phyloP scores from a whole-genome alignment of 2,888 invertebrate genomes.

The Melitaea athalia region DNA sequence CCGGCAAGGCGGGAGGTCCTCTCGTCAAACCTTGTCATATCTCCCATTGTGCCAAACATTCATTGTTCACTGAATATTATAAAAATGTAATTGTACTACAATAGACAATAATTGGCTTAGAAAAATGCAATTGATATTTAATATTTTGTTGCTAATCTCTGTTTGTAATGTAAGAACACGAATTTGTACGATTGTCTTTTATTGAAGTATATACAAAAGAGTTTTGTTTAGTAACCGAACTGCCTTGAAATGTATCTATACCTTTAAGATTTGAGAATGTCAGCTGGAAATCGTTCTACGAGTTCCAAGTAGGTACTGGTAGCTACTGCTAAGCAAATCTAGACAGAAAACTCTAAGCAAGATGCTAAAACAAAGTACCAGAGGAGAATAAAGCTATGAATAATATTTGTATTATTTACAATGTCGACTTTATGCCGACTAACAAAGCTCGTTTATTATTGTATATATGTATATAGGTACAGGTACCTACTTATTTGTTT shows the following conservation, averaged over 20 bases:
- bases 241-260: not conserved
- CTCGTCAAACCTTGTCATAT: conserved; percentile 71
- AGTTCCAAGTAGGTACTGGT: too few species aligned
- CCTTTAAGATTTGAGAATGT: too few species aligned
- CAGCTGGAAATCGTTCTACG: too few species aligned
- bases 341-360: too few species aligned
- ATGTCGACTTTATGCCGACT: too few species aligned
- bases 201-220: not conserved
- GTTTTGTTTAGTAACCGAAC: not conserved
- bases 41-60: conserved; percentile 52
- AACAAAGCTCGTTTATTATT: too few species aligned
- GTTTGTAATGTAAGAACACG: conserved; percentile 11
- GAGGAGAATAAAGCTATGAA: too few species aligned
- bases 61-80: conserved; percentile 64
- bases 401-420: too few species aligned
- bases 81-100: conserved; percentile 67
- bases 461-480: too few species aligned
- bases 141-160: conserved; percentile 41
- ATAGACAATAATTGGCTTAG: conserved; percentile 59
- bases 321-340: too few species aligned
- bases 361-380: too few species aligned
- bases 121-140: conserved; percentile 56
- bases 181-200: not conserved
- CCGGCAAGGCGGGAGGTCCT: conserved; percentile 63
- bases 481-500: too few species aligned